A percentile compares a stretch with the other conserved stretches of the same genome.
Conservation (phyloP, 1,140 invertebrate genomes). For the Nylanderia fulva region DNA sequence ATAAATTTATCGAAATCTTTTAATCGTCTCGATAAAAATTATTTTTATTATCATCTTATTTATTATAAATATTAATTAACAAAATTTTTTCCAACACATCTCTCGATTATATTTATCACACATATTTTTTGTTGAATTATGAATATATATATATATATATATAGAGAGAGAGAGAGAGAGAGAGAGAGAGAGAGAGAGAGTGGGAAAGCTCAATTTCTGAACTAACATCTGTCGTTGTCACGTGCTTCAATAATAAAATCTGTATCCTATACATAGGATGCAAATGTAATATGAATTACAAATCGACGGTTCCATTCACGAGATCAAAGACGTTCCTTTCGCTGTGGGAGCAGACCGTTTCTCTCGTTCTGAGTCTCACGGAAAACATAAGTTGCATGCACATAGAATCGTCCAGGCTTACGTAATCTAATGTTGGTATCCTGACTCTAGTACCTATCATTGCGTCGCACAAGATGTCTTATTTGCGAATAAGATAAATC, state of each 20-base stretch:
- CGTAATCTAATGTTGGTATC: slow-evolving; percentile 40
- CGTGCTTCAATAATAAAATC: background rate
- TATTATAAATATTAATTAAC: background rate
- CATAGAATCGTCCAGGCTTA: slow-evolving; percentile 18
- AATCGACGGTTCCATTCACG: slow-evolving; percentile 18
- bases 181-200: too few species aligned
- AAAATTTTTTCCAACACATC: background rate
- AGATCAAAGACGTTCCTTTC: slow-evolving; percentile 19
- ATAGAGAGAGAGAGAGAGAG: too few species aligned
- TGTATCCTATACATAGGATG: background rate
- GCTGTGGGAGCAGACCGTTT: slow-evolving; percentile 14
- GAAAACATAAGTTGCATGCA: slow-evolving; percentile 14
- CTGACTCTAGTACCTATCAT: background rate
- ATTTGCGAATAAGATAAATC: slow-evolving; percentile 16
- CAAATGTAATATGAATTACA: slow-evolving; percentile 13
- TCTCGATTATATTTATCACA: background rate
- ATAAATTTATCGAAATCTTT: background rate
- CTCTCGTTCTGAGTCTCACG: slow-evolving; percentile 3
- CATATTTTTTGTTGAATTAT: slow-evolving; percentile 25
- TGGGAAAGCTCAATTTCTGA: background rate
- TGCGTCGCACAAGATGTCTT: background rate
- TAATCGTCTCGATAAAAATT: background rate
- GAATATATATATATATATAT: too few species aligned
- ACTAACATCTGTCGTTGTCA: background rate
- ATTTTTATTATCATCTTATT: background rate